Evolutionary conservation across 1,140 invertebrate genomes (phyloP).

Genomic region (Cotesia glomerata): DNA sequence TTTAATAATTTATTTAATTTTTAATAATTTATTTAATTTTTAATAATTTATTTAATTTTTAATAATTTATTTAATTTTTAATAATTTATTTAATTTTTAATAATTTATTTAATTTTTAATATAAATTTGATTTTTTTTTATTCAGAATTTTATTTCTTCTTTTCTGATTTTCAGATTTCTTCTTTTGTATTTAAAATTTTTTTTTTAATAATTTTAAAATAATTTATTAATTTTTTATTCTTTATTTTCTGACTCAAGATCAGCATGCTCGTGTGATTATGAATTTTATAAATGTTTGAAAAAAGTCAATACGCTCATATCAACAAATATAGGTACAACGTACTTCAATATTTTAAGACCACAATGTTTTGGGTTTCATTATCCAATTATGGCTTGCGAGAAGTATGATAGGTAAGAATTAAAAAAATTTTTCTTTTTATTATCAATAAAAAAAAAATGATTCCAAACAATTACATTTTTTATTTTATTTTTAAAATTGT

Average conservation of each 20-base stretch:
- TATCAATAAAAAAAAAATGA: too few relatives aligned
- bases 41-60: too few relatives aligned
- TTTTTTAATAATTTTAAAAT: neutral
- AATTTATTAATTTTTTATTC: slow-evolving; percentile 46
- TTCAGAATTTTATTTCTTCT: too few relatives aligned
- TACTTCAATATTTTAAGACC: slow-evolving; percentile 66
- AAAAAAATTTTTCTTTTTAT: neutral
- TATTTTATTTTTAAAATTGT: too few relatives aligned
- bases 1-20: too few relatives aligned
- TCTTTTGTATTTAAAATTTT: neutral
- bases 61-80: too few relatives aligned
- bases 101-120: too few relatives aligned
- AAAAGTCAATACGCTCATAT: slow-evolving; percentile 58
- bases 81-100: too few relatives aligned
- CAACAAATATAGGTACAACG: slow-evolving; percentile 63
- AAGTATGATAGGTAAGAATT: slow-evolving; percentile 56
- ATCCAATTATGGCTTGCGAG: slow-evolving; percentile 62
- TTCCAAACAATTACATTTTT: too few relatives aligned
- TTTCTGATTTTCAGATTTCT: too few relatives aligned
- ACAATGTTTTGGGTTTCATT: slow-evolving; percentile 64
- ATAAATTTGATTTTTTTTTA: too few relatives aligned
- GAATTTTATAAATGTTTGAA: slow-evolving; percentile 66
- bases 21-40: too few relatives aligned
- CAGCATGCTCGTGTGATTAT: slow-evolving; percentile 67
- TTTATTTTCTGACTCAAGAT: slow-evolving; percentile 51